Base-by-base conservation (phyloP, 2,113 vertebrate species). In the Calyptomena viridis region DNA sequence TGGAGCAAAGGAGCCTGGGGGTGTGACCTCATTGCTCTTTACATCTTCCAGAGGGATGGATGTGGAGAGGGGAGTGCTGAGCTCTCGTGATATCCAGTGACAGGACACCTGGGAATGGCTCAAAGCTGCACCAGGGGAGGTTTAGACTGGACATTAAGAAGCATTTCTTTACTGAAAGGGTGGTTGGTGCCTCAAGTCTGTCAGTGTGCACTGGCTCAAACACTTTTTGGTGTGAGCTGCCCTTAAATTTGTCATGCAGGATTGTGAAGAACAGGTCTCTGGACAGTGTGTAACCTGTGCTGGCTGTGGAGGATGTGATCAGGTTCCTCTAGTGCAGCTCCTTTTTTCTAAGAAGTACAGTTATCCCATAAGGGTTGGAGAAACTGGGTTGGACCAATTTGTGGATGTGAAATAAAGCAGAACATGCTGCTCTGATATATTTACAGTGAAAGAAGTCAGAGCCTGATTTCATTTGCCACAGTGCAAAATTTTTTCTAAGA, bases 91-190 rank as follows among this genome's bases (percentile, higher is more conserved):
- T 33, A 44, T 24, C 27, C 30, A n/a, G 17, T 6, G 35, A 39
- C 0, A 37, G 66, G 25, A 52, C 24, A 14, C 0, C 0, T 67
- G 28, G 24, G 25, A 85, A 67, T 30, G 19, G 28, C 2, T 50
- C 22, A 52, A 56, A 50, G 8, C 14, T 68, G 30, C 21, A 14
- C 9, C 33, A 55, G 60, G 6, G 14, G 25, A 62, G 35, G 25
- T 40, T 76, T 28, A 52, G 11, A 35, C 24, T 39, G 18, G 35
- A 52, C 7, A 23, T 27, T 8, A 42, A 37, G 53, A 77, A 68
- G 23, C 6, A 50, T 55, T 66, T 80, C 20, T 44, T 71, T 49
- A 64, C 12, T 2, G 1, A 52, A 12, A 56, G 30, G 6, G 23
- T 13, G 30, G 2, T 52, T 1, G 0, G 22, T 37, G n/a, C 10